phyloP scores from a whole-genome alignment of 2,888 invertebrate species.

The Zygothrica quintamaculata region DNA sequence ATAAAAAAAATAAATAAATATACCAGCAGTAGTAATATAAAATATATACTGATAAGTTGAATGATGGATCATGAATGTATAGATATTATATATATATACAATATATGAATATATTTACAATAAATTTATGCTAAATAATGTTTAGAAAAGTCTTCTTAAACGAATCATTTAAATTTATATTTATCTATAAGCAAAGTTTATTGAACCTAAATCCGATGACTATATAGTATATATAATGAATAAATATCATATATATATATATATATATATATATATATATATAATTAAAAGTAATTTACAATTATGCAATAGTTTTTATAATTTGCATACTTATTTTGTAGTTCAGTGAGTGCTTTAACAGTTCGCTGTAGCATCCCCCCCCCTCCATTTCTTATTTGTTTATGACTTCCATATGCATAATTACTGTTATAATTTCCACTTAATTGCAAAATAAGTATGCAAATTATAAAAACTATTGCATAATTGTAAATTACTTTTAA shows the following conservation, averaged over 20 bases:
- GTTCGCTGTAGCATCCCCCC: conserved; percentile 26
- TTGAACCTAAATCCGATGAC: too few relatives aligned
- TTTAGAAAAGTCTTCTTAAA: conserved; percentile 2
- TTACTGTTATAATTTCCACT: conserved; percentile 70
- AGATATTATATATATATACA: too few relatives aligned
- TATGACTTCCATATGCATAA: conserved; percentile 66
- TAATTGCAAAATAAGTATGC: conserved; percentile 66
- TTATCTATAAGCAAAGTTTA: conserved; percentile 8
- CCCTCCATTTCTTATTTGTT: conserved; percentile 59
- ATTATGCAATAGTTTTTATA: not conserved
- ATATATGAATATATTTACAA: too few relatives aligned
- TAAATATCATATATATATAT: too few relatives aligned
- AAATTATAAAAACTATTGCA: not conserved
- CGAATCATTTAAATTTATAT: conserved; percentile 10
- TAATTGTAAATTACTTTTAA: too few relatives aligned
- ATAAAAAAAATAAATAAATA: too few relatives aligned
- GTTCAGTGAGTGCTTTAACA: conserved; percentile 71
- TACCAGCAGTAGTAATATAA: too few relatives aligned
- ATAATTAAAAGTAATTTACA: too few relatives aligned
- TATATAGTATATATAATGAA: too few relatives aligned
- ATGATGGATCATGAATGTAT: too few relatives aligned
- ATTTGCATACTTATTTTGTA: conserved; percentile 54
- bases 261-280: too few relatives aligned
- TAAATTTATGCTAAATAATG: not conserved
- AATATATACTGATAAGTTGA: too few relatives aligned